A percentile compares a stretch with the other conserved stretches of the same genome.
Evolutionary conservation across 2,797 vertebrate species (phyloP).

Genomic region (Rhabdomys pumilio): DNA sequence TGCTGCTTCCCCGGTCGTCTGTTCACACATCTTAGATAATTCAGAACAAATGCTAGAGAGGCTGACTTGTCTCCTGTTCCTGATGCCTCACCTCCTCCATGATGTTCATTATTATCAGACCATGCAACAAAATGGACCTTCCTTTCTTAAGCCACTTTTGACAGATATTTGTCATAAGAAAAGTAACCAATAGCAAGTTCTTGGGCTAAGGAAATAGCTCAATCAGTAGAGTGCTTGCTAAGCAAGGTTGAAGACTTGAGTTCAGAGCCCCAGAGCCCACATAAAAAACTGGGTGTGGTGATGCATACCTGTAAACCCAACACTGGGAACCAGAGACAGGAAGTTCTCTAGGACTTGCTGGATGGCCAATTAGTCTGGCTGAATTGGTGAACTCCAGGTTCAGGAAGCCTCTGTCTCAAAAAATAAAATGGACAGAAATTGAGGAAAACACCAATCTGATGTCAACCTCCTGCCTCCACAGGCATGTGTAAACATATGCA

Average conservation of each 20-base stretch:
- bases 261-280: neutral
- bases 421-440: neutral
- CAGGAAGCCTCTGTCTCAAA: neutral
- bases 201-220: neutral
- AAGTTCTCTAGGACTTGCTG: neutral
- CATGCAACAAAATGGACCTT: neutral
- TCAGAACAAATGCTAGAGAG: constrained; percentile 16
- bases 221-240: neutral
- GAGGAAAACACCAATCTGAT: neutral
- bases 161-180: neutral
- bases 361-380: neutral
- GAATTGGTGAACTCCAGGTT: neutral
- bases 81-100: neutral
- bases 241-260: neutral
- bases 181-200: neutral
- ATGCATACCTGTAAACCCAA: neutral
- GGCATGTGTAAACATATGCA: neutral
- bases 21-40: neutral
- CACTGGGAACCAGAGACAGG: neutral
- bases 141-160: neutral
- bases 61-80: neutral
- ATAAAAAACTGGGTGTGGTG: neutral
- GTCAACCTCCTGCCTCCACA: neutral
- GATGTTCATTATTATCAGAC: neutral
- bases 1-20: neutral